Evolutionary conservation across 1,140 invertebrate species (phyloP).

Genomic region (Brachionus manjavacas): DNA sequence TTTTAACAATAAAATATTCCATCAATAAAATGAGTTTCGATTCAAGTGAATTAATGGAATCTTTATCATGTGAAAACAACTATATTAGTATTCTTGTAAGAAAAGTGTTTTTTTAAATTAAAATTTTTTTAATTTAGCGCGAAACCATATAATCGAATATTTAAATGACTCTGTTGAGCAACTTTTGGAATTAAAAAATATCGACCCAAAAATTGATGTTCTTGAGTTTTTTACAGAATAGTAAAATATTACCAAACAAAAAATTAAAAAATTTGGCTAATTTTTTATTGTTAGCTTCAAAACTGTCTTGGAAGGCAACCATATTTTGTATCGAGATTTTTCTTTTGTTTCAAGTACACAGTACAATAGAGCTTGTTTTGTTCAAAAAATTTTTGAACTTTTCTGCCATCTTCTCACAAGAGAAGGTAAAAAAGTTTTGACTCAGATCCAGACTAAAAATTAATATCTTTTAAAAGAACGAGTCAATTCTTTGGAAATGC

Average conservation of each 20-base stretch:
- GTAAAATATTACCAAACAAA: conserved; percentile 48
- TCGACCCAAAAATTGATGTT: conserved; percentile 55
- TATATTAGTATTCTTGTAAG: background rate
- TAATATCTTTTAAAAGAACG: conserved; percentile 47
- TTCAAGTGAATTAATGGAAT: background rate
- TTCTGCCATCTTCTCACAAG: conserved; percentile 54
- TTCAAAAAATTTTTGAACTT: conserved; percentile 54
- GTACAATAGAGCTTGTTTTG: conserved; percentile 55
- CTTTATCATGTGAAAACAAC: background rate
- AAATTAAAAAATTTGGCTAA: background rate
- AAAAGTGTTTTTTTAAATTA: background rate
- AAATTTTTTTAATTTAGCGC: background rate
- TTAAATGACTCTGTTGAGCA: conserved; percentile 54
- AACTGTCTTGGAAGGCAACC: conserved; percentile 54
- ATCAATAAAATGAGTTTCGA: background rate
- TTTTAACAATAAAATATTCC: background rate
- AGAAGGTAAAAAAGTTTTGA: conserved; percentile 51
- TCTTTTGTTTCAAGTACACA: conserved; percentile 52
- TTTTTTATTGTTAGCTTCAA: conserved; percentile 48
- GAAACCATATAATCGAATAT: conserved; percentile 52
- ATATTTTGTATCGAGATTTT: conserved; percentile 55
- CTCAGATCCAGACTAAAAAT: background rate
- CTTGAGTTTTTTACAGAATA: conserved; percentile 55
- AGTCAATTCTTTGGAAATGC: conserved; percentile 54
- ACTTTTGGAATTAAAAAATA: conserved; percentile 53